Conservation (phyloP, 2,888 invertebrate species). For the Thecophora atra region DNA sequence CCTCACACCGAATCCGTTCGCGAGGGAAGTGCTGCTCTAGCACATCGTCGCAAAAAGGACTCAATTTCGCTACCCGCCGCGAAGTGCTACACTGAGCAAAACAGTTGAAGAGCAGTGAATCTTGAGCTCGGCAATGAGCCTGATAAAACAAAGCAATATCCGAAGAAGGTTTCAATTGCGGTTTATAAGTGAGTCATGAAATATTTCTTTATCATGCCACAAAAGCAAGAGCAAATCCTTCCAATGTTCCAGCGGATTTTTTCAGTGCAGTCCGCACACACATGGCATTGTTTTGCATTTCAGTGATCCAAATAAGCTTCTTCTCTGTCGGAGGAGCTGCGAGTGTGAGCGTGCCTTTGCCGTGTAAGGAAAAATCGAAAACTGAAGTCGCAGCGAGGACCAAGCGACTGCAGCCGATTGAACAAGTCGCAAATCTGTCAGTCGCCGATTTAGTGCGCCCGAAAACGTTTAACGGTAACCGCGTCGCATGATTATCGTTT, state of each 20-base stretch:
- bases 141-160: too few species aligned
- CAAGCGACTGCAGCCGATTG: conserved; percentile 38
- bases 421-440: conserved; percentile 44
- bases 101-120: background rate
- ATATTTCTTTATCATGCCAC: too few species aligned
- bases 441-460: conserved; percentile 44
- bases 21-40: conserved; percentile 27
- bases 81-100: conserved; percentile 25
- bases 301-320: conserved; percentile 44
- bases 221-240: background rate
- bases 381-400: conserved; percentile 42
- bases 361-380: conserved; percentile 42
- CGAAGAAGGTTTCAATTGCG: too few species aligned
- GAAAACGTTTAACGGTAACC: conserved; percentile 34
- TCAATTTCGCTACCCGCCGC: conserved; percentile 39
- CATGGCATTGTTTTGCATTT: conserved; percentile 45
- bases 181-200: too few species aligned
- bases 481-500: background rate
- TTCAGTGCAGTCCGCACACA: conserved; percentile 40
- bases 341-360: conserved; percentile 40
- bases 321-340: conserved; percentile 38
- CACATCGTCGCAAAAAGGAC: conserved; percentile 37
- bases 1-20: background rate
- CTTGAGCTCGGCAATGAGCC: too few species aligned
- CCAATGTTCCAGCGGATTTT: background rate